Evolutionary conservation across 2,113 vertebrate species (phyloP).

Genomic region (Zosterops pallidus): DNA sequence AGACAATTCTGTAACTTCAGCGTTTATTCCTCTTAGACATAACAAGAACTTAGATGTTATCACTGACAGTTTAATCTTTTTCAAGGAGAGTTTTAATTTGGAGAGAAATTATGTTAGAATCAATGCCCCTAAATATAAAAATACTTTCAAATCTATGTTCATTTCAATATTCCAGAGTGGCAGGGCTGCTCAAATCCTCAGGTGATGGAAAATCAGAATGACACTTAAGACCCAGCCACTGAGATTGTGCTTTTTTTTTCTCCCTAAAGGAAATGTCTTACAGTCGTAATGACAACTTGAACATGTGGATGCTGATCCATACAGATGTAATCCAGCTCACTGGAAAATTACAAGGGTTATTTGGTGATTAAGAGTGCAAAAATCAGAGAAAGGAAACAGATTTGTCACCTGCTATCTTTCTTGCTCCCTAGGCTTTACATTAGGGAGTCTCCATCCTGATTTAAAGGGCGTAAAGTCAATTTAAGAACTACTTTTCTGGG

Average conservation of each 20-base stretch:
- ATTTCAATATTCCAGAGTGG: slow-evolving; percentile 29
- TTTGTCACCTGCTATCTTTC: neutral
- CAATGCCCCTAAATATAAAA: slow-evolving; percentile 52
- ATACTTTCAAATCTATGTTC: slow-evolving; percentile 36
- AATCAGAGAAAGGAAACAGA: neutral
- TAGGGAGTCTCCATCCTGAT: neutral
- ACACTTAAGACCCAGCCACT: neutral
- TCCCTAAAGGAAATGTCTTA: neutral
- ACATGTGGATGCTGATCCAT: neutral
- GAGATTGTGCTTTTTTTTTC: neutral
- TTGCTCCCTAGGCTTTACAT: neutral
- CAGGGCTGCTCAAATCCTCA: neutral
- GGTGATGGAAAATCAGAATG: slow-evolving; percentile 34
- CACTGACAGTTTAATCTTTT: slow-evolving; percentile 63
- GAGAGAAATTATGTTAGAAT: slow-evolving; percentile 52
- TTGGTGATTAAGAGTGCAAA: neutral
- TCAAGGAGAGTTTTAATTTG: slow-evolving; percentile 64
- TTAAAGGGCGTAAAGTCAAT: neutral
- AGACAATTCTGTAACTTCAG: slow-evolving; percentile 65
- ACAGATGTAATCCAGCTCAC: neutral
- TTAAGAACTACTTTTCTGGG: neutral
- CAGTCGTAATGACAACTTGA: accelerated
- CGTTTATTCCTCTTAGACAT: slow-evolving; percentile 58
- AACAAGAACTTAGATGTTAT: slow-evolving; percentile 63
- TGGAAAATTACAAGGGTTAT: neutral